Percentiles rank a stretch among this genome's conserved stretches.
phyloP scores from a whole-genome alignment of 2,888 invertebrate genomes.

The Loripinus fragilis region DNA sequence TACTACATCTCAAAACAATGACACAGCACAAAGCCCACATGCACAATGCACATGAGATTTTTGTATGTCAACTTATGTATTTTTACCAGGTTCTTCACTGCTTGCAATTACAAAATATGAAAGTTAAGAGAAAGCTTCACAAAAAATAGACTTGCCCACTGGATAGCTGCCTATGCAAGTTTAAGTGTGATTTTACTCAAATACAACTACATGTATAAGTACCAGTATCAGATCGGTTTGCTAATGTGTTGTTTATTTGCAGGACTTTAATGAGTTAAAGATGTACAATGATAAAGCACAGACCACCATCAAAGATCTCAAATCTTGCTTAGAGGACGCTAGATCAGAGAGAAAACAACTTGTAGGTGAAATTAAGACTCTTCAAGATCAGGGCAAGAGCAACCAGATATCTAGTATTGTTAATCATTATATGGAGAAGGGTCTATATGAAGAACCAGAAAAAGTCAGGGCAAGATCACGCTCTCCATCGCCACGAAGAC shows the following conservation, averaged over 20 bases:
- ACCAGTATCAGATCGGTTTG: too few relatives aligned
- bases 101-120: too few relatives aligned
- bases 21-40: too few relatives aligned
- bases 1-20: too few relatives aligned
- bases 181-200: too few relatives aligned
- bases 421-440: slow-evolving; percentile 69
- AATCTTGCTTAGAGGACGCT: slow-evolving; percentile 70
- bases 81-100: too few relatives aligned
- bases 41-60: too few relatives aligned
- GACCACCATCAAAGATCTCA: slow-evolving; percentile 71
- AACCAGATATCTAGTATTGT: slow-evolving; percentile 67
- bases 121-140: too few relatives aligned
- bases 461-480: slow-evolving; percentile 49
- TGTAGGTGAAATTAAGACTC: slow-evolving; percentile 65
- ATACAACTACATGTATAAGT: too few relatives aligned
- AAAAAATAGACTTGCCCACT: too few relatives aligned
- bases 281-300: slow-evolving; percentile 73
- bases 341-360: slow-evolving; percentile 71
- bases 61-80: too few relatives aligned
- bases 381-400: slow-evolving; percentile 64
- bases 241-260: slow-evolving; percentile 22
- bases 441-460: slow-evolving; percentile 65
- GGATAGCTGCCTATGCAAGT: too few relatives aligned
- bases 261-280: slow-evolving; percentile 73
- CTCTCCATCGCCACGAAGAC: slow-evolving; percentile 44